These are phyloP conservation scores for Fragum sueziense DNA, from an alignment of 2,888 invertebrate genomes.

Conservation along the genomic window DNA sequence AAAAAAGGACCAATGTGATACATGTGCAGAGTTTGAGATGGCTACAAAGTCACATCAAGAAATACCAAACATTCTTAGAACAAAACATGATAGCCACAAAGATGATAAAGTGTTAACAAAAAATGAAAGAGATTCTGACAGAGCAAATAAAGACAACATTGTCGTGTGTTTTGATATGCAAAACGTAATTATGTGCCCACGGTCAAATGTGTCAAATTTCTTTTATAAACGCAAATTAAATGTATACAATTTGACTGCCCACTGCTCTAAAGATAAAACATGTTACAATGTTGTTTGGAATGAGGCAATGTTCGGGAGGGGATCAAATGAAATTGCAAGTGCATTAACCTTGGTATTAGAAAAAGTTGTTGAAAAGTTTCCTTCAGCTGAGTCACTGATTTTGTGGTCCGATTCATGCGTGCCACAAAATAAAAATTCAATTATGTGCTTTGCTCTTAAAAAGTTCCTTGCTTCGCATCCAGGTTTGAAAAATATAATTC, in stretches of 20 bases:
- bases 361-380: too few species aligned
- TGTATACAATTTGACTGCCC: slow-evolving; percentile 25
- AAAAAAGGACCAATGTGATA: slow-evolving; percentile 28
- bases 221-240: slow-evolving; percentile 11
- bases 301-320: slow-evolving; percentile 6
- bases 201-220: too few species aligned
- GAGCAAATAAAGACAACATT: background rate
- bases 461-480: background rate
- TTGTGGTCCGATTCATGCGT: slow-evolving; percentile 42
- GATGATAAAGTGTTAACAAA: background rate
- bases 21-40: slow-evolving; percentile 33
- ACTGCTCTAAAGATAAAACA: slow-evolving; percentile 18
- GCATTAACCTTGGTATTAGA: too few species aligned
- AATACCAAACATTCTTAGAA: background rate
- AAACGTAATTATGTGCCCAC: background rate
- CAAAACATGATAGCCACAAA: slow-evolving; percentile 28
- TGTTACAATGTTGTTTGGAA: slow-evolving; percentile 13
- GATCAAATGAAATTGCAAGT: background rate
- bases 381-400: background rate
- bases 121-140: slow-evolving; percentile 33
- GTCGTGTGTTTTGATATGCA: slow-evolving; percentile 50
- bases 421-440: slow-evolving; percentile 32
- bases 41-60: background rate
- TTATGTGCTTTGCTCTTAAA: slow-evolving; percentile 32
- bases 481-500: slow-evolving; percentile 11